Conservation (phyloP, 2,888 invertebrate genomes). For the Idaea biselata region DNA sequence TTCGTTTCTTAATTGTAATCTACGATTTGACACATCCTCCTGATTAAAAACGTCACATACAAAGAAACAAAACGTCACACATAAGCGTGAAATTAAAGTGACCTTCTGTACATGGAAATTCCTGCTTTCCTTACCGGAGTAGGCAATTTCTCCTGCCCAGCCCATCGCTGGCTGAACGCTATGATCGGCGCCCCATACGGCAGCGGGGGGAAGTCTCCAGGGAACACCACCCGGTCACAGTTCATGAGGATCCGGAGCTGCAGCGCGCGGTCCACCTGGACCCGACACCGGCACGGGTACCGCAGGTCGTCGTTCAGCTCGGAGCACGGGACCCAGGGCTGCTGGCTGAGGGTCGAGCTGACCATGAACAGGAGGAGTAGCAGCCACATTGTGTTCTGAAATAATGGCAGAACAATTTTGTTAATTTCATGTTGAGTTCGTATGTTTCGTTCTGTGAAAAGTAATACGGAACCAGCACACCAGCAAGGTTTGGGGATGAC, state of each 20-base stretch:
- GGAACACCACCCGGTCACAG: conserved; percentile 91
- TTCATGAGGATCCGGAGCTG: conserved; percentile 84
- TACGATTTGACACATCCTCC: too few relatives aligned
- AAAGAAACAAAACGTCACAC: too few relatives aligned
- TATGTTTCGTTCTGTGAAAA: too few relatives aligned
- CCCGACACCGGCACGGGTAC: conserved; percentile 84
- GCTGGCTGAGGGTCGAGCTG: conserved; percentile 52
- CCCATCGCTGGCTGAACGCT: conserved; percentile 88
- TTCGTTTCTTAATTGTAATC: too few relatives aligned
- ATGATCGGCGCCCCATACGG: conserved; percentile 90
- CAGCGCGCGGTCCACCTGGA: conserved; percentile 73
- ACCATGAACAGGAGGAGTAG: conserved; percentile 53
- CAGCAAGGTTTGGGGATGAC: too few relatives aligned
- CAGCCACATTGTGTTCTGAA: conserved; percentile 62
- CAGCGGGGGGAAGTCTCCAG: conserved; percentile 87
- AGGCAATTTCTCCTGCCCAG: conserved; percentile 90
- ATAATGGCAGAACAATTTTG: conserved; percentile 28
- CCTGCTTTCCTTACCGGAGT: conserved; percentile 80
- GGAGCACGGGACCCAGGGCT: conserved; percentile 86
- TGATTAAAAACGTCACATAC: too few relatives aligned
- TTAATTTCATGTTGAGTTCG: too few relatives aligned
- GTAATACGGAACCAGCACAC: too few relatives aligned
- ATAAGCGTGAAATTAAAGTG: too few relatives aligned
- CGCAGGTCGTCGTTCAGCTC: conserved; percentile 88
- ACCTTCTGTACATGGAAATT: too few relatives aligned